phyloP scores from a whole-genome alignment of 64 coral and sea anemone species.

The Platygyra sinensis region DNA sequence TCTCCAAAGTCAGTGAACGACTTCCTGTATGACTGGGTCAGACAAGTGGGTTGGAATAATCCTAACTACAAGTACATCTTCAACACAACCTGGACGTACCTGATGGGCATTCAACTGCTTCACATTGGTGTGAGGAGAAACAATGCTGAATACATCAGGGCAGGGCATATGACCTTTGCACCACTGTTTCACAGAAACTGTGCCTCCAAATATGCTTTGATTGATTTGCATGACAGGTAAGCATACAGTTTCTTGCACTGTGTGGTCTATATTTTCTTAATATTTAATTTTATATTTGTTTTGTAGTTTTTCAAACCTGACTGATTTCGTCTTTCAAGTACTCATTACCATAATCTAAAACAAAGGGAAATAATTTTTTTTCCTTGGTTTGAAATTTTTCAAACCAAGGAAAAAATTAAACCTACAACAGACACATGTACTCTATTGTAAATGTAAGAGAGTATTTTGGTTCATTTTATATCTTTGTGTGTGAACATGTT shows the following conservation, averaged over 20 bases:
- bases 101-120: conserved; percentile 16
- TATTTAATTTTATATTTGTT: too few relatives aligned
- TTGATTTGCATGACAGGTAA: conserved; percentile 40
- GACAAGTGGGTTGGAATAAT: conserved; percentile 3
- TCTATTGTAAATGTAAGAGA: too few relatives aligned
- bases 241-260: neutral
- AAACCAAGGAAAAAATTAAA: too few relatives aligned
- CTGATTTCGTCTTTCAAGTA: too few relatives aligned
- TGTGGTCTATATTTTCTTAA: too few relatives aligned
- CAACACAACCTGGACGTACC: neutral
- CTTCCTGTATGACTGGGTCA: conserved; percentile 32
- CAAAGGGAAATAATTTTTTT: too few relatives aligned
- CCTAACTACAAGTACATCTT: conserved; percentile 32
- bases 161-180: conserved; percentile 24
- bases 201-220: conserved; percentile 31
- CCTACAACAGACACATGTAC: too few relatives aligned
- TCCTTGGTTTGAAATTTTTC: too few relatives aligned
- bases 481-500: too few relatives aligned
- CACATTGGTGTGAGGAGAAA: conserved; percentile 24
- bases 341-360: too few relatives aligned
- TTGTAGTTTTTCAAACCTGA: too few relatives aligned
- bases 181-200: conserved; percentile 19
- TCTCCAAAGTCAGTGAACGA: neutral
- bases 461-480: too few relatives aligned
- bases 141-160: conserved; percentile 7